Percentiles rank a stretch among this genome's conserved stretches.
Conservation (phyloP, 2,797 vertebrate species). For the Propithecus perrieri region DNA sequence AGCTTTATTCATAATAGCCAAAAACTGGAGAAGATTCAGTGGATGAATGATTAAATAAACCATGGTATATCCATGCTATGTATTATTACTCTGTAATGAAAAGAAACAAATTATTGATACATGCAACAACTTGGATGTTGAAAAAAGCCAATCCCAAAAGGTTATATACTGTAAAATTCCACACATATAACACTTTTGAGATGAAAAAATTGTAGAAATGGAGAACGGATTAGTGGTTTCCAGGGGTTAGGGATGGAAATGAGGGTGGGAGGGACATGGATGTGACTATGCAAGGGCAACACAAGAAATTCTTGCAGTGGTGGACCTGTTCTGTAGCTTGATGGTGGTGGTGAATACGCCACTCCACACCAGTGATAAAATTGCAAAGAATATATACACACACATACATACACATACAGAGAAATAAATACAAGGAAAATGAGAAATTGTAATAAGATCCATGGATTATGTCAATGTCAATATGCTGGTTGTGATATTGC, state of each 20-base stretch:
- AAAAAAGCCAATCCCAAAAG: background rate
- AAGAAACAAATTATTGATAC: background rate
- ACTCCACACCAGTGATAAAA: background rate
- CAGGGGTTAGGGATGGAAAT: background rate
- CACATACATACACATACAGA: background rate
- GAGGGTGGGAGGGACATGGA: background rate
- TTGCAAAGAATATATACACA: background rate
- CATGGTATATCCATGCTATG: background rate
- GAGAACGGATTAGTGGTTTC: background rate
- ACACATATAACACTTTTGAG: background rate
- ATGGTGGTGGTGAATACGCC: background rate
- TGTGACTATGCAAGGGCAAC: background rate
- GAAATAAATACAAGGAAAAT: background rate
- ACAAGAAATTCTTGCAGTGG: background rate
- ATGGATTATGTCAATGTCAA: background rate
- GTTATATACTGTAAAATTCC: background rate
- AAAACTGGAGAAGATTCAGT: background rate
- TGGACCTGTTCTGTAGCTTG: background rate
- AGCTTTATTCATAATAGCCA: background rate
- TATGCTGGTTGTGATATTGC: background rate
- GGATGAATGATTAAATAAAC: background rate
- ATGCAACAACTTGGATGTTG: background rate
- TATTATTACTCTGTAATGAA: background rate
- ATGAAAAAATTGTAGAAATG: background rate
- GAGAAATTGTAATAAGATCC: background rate